Evolutionary conservation across 2,113 vertebrate species (phyloP).

Genomic region (Pycnonotus jocosus): DNA sequence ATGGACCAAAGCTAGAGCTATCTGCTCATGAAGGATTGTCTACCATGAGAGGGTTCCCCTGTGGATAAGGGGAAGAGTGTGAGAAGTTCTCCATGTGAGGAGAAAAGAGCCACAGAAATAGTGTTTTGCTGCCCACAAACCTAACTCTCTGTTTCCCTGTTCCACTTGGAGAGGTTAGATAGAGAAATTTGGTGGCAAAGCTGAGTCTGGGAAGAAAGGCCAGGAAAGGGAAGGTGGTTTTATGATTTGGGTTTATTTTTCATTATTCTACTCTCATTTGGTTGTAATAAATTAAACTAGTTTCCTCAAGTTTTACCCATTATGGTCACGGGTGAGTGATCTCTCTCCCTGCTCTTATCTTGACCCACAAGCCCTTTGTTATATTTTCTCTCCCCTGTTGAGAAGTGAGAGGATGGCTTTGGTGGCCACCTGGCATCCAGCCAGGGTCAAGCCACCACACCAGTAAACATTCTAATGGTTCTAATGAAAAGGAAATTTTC

Average conservation of each 20-base stretch:
- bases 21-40: too few relatives aligned
- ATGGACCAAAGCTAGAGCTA: too few relatives aligned
- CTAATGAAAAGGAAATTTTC: neutral
- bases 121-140: neutral
- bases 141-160: neutral
- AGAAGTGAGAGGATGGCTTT: neutral
- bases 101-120: neutral
- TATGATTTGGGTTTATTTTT: neutral
- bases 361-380: fast-evolving
- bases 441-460: neutral
- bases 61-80: neutral
- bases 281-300: neutral
- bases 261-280: neutral
- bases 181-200: neutral
- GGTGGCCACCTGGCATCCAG: neutral
- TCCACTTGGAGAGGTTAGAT: fast-evolving
- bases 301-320: neutral
- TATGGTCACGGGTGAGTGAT: neutral
- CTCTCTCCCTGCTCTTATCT: neutral
- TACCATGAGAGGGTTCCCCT: neutral
- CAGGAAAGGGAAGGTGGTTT: neutral
- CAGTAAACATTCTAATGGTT: neutral
- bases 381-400: neutral
- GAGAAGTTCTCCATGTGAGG: neutral
- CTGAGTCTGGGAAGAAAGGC: neutral